Evolutionary conservation across 2,113 vertebrate genomes (phyloP), one percentile per base, ranked within the genome.

Genomic region (Numida meleagris): DNA sequence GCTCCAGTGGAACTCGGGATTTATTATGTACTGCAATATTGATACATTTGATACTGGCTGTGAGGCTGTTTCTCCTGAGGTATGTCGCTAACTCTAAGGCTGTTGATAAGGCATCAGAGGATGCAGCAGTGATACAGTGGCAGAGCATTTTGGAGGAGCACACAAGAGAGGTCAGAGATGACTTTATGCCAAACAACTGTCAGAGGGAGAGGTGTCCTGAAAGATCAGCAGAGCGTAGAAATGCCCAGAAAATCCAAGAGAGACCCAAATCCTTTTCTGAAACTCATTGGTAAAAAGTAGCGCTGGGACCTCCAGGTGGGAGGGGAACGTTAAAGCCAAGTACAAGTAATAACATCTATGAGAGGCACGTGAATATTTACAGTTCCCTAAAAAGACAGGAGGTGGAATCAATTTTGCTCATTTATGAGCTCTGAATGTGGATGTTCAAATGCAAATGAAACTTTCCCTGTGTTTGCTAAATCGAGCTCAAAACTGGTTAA

Each of bases 341-440:
- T 46, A 34, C 27, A 53, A 61, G 12, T 40, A 65, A 23, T 27
- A 2, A 1, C 38, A 6, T 9, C 34, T 31, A 1, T 74, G 38
- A 53, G 17, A 70, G 20, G 17, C 29, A 48, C 4, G 36, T 0
- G 0, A 45, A 4, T 15, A 14, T 2, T 1, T 25, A 6, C 6
- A 12, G 59, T 78, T 68, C 11, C 21, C 34, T 34, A 34, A 76
- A 46, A 84, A 55, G 40, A 3, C 13, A 62, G n/a, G n/a, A 25
- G 6, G 24, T 50, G 42, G 12, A 10, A 85, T 34, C 6, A 34
- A 4, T 87, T 73, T 85, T 89, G 5, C 5, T 53, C 11, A n/a
- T 45, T 58, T 57, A 4, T 6, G 33, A 89, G 3, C 8, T 79
- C 21, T 66, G 50, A 66, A 68, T 42, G 10, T 51, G 43, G 42